Evolutionary conservation across 2,888 invertebrate species (phyloP), one percentile per base, ranked within the genome.

Genomic region (Cephalotes varians): DNA sequence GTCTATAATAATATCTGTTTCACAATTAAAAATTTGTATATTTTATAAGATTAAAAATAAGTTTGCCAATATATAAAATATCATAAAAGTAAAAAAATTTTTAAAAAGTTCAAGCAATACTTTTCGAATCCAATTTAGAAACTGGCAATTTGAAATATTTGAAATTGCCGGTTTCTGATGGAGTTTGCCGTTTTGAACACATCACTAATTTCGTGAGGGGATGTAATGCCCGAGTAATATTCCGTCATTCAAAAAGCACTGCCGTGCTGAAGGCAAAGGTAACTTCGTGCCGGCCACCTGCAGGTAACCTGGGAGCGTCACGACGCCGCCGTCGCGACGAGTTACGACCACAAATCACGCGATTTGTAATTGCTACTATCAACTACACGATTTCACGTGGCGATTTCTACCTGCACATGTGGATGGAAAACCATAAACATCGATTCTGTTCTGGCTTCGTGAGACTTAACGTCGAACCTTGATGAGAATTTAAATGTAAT

Each of bases 291-390:
- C 93, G 92, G 92, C 93, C 92, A 93, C 93, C 93, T 94, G 92
- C 92, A 91, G 91, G 90, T 87, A 90, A 92, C 90, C 91, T 93
- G 91, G 93, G 93, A 94, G 93, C 94, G 94, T 93, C 93, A 93
- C 93, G 94, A 93, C 93, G 94, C 93, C 93, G 93, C 93, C 94
- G 93, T 93, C 93, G 93, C 92, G 91, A 91, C 93, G 93, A 94
- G 92, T 94, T 94, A 94, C 92, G 92, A 92, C 93, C 91, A 92
- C 92, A 93, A 94, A 94, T 94, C 94, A 94, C 94, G 94, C 94
- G 93, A 94, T 93, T 92, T 93, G 94, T 94, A 94, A 94, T 94
- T 94, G 94, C 94, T 91, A 92, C 92, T 92, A 92, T 92, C 93
- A 89, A 92, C 93, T 93, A 91, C 91, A 92, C 93, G 93, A 93